Evolutionary conservation across 2,888 invertebrate genomes (phyloP).

Genomic region (Pseudococcus longispinus): DNA sequence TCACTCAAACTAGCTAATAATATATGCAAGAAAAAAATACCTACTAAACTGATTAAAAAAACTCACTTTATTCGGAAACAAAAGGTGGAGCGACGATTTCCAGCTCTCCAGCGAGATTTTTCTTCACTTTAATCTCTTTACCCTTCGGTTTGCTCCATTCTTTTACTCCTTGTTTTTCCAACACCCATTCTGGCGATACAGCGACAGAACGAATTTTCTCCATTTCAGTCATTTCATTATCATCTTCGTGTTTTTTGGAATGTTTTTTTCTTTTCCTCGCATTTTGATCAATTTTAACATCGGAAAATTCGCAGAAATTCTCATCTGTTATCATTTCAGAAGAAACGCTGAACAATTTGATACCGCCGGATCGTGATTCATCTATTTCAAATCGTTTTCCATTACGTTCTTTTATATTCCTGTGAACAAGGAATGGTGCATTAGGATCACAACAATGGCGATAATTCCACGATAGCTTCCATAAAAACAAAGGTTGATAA

Average conservation of each 20-base stretch:
- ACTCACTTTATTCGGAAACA: not conserved
- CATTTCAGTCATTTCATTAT: not conserved
- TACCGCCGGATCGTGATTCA: not conserved
- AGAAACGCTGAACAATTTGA: constrained; percentile 34
- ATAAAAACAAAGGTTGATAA: no score
- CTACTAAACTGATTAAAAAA: not conserved
- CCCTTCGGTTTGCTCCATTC: constrained; percentile 50
- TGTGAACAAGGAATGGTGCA: not conserved
- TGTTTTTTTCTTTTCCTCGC: not conserved
- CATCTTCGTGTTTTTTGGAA: not conserved
- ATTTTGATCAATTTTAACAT: not conserved
- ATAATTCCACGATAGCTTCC: not conserved
- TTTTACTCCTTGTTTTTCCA: constrained; percentile 29
- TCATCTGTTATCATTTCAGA: not conserved
- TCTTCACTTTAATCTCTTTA: not conserved
- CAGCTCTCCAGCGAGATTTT: not conserved
- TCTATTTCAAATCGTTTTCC: not conserved
- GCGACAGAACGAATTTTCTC: constrained; percentile 32
- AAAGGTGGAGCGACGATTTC: constrained; percentile 17
- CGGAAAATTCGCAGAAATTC: constrained; percentile 14
- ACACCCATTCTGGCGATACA: constrained; percentile 47
- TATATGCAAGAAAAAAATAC: no score
- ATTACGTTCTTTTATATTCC: not conserved
- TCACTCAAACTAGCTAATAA: no score
- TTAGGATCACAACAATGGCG: not conserved